phyloP scores from a whole-genome alignment of 35 echinoderm and acorn worm species.

The Heliocidaris erythrogramma region DNA sequence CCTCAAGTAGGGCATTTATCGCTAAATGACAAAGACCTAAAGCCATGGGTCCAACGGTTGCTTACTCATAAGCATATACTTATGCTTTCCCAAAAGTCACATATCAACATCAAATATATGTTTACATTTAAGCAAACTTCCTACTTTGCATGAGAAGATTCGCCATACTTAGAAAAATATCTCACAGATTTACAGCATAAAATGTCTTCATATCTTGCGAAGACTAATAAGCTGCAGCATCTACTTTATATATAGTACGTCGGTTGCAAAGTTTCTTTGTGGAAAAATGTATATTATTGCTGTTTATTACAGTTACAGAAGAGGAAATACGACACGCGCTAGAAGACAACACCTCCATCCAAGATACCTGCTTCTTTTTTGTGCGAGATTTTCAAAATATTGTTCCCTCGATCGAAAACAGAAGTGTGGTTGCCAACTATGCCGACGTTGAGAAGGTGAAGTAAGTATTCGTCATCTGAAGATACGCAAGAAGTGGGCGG shows the following conservation, averaged over 20 bases:
- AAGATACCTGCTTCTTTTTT: conserved; percentile 68
- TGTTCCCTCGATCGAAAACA: neutral
- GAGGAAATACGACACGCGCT: conserved; percentile 67
- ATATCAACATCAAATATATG: too few species aligned
- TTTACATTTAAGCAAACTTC: too few species aligned
- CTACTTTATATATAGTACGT: neutral
- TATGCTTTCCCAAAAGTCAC: too few species aligned
- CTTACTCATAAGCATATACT: too few species aligned
- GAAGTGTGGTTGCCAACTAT: neutral
- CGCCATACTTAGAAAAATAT: too few species aligned
- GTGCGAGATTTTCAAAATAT: conserved; percentile 64
- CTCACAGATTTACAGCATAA: neutral
- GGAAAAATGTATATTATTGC: neutral
- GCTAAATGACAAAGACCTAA: too few species aligned
- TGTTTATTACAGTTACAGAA: conserved; percentile 70
- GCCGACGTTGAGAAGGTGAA: conserved; percentile 59
- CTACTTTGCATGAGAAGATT: too few species aligned
- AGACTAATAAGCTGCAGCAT: neutral
- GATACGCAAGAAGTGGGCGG: neutral
- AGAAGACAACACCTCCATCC: conserved; percentile 37
- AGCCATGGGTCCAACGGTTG: too few species aligned
- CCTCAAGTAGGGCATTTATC: too few species aligned
- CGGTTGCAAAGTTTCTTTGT: neutral
- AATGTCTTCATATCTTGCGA: neutral
- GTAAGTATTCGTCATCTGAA: conserved; percentile 38